Base-by-base conservation (phyloP, 2,888 invertebrate species). In the Xanthorhoe designata region DNA sequence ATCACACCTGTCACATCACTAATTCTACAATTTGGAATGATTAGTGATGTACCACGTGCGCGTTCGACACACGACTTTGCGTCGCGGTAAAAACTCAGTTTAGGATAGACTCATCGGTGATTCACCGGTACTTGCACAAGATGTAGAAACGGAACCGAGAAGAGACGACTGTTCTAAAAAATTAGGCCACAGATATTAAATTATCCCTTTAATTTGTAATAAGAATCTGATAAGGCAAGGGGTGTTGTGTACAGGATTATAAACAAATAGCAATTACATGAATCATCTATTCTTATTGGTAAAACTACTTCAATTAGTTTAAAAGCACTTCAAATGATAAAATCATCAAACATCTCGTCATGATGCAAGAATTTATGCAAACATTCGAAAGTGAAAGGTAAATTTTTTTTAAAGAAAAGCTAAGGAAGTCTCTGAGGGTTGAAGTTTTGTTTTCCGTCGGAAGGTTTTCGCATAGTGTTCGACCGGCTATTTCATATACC, bases 71-170 rank as follows among this genome's bases (percentile, higher is more conserved):
- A 66, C 68, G 71, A 61, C 56, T 61, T 65, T 77, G 80, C 82
- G 84, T 83, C 81, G 80, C 91, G 89, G 90, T 92, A 91, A 92
- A 91, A 92, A 90, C 80, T 89, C 80, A 83, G 80, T 84, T 88
- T 85, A 84, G 85, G 87, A 90, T 91, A 92, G 91, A 93, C 92
- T 93, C 93, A 92, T 91, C 93, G 92, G 86, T 93, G 93, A 93
- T 82, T 93, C 93, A 93, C 84, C 86, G 74, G 32, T 54, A 66
- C 89, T 91, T 91, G 84, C 89, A 88, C 89, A 89, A 91, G 88
- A 87, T 83, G 78, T 76, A 82, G 83, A 90, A 89, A 89, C 81
- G 75, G 83, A 76, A 74, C 66, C 71, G 77, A 73, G 69, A 82
- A 79, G 89, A 90, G 89, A 79, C 76, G 83, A 72, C 42, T 58